Conservation (phyloP, 1,140 invertebrate species). For the Caenorhabditis latens region DNA sequence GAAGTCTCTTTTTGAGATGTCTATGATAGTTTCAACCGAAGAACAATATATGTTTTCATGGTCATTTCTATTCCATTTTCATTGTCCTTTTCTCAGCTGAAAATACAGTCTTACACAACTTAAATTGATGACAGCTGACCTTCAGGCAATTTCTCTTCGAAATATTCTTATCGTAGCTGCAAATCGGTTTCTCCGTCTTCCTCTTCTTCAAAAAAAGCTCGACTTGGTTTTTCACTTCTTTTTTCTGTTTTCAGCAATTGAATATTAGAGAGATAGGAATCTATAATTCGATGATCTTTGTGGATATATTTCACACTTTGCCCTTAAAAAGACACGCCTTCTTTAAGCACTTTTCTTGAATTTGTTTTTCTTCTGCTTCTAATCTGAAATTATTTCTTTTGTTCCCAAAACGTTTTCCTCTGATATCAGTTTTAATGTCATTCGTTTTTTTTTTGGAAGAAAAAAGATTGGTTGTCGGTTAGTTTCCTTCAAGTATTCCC, state of each 20-base stretch:
- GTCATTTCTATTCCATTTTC: conserved; percentile 8
- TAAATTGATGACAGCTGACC: conserved; percentile 18
- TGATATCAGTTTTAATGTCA: no score
- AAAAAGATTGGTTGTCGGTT: neutral
- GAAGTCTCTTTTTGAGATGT: neutral
- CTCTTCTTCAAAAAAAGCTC: conserved; percentile 10
- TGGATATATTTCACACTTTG: neutral
- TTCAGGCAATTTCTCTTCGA: neutral
- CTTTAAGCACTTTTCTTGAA: neutral
- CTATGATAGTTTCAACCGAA: neutral
- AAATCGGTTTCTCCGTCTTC: neutral
- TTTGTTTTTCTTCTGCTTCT: neutral
- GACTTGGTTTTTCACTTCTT: neutral
- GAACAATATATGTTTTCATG: conserved; percentile 35
- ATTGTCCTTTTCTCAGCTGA: conserved; percentile 30
- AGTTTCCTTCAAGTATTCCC: neutral
- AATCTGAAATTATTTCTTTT: neutral
- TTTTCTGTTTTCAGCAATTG: no score
- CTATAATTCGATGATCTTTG: neutral
- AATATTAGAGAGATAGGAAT: neutral
- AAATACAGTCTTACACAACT: neutral
- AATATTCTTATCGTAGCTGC: conserved; percentile 3
- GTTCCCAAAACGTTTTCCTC: neutral
- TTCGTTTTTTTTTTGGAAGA: neutral
- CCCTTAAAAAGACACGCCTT: neutral